Conservation (phyloP, 2,888 invertebrate genomes). For the Clunio marinus region DNA sequence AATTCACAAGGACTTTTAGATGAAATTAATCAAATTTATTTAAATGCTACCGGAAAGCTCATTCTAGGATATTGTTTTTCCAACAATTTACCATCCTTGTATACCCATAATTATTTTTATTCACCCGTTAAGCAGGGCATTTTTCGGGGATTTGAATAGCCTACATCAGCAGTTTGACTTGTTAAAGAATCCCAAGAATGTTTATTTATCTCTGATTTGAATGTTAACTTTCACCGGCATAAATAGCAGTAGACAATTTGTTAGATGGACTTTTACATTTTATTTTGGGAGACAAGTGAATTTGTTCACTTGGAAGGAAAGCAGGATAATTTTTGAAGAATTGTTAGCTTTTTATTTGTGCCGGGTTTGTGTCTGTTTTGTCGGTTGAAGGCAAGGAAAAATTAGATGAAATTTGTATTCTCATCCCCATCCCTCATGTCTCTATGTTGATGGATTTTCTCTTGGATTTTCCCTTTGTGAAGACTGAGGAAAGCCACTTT, state of each 20-base stretch:
- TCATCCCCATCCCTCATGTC: not conserved
- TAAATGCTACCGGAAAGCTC: slow-evolving; percentile 23
- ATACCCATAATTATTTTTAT: no score
- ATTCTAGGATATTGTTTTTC: not conserved
- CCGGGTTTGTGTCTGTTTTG: slow-evolving; percentile 7
- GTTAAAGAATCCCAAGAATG: no score
- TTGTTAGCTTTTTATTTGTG: slow-evolving; percentile 25
- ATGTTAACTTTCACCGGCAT: slow-evolving; percentile 19
- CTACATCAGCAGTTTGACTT: no score
- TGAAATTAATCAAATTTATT: slow-evolving; percentile 26
- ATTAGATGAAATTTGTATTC: slow-evolving; percentile 38
- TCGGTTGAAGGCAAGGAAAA: slow-evolving; percentile 33
- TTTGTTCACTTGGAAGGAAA: slow-evolving; percentile 36
- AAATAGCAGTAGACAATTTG: slow-evolving; percentile 30
- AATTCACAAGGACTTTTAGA: not conserved
- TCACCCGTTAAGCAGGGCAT: no score
- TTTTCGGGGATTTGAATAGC: no score
- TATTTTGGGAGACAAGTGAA: slow-evolving; percentile 11
- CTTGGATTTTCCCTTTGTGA: slow-evolving; percentile 26
- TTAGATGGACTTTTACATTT: slow-evolving; percentile 26
- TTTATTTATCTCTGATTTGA: slow-evolving; percentile 20
- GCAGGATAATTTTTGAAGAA: slow-evolving; percentile 35
- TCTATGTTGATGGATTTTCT: slow-evolving; percentile 29
- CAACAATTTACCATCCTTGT: not conserved
- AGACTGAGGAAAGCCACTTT: slow-evolving; percentile 32